A percentile compares a stretch with the other conserved stretches of the same genome.
These are phyloP conservation scores for Dendrocopos noguchii DNA, from an alignment of 2,113 vertebrate species.

Conservation along the genomic window DNA sequence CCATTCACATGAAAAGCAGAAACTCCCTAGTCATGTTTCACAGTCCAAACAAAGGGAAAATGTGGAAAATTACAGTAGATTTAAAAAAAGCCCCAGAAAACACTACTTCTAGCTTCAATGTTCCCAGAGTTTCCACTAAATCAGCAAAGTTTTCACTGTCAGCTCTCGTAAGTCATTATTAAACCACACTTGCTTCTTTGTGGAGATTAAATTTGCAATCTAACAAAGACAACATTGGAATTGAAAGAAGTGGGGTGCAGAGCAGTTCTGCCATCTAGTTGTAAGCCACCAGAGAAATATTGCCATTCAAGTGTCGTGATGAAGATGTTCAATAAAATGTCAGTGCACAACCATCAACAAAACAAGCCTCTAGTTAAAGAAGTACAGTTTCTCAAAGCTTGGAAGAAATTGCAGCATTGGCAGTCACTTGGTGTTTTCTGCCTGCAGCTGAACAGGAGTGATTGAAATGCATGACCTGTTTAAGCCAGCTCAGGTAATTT, in stretches of 20 bases:
- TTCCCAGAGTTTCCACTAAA: background rate
- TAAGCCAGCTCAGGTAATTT: constrained; percentile 6
- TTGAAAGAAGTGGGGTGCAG: background rate
- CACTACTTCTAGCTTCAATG: background rate
- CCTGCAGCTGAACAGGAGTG: background rate
- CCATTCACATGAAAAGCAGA: background rate
- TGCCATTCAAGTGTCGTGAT: background rate
- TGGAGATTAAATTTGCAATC: background rate
- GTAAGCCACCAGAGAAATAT: background rate
- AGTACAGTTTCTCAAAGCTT: background rate
- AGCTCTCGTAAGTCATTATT: background rate
- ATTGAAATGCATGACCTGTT: accelerated
- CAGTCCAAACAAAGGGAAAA: background rate
- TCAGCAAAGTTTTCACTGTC: background rate
- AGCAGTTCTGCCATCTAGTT: background rate
- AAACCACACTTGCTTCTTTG: background rate
- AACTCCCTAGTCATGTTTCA: background rate
- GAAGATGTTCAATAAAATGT: constrained; percentile 21
- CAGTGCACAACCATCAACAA: background rate
- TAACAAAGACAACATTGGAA: background rate
- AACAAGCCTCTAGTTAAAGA: background rate
- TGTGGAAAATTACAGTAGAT: background rate
- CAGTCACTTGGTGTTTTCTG: background rate
- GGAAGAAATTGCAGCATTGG: background rate
- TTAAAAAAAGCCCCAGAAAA: background rate